These are phyloP conservation scores for Odontomyia ornata DNA, from an alignment of 2,888 invertebrate genomes.

Conservation along the genomic window DNA sequence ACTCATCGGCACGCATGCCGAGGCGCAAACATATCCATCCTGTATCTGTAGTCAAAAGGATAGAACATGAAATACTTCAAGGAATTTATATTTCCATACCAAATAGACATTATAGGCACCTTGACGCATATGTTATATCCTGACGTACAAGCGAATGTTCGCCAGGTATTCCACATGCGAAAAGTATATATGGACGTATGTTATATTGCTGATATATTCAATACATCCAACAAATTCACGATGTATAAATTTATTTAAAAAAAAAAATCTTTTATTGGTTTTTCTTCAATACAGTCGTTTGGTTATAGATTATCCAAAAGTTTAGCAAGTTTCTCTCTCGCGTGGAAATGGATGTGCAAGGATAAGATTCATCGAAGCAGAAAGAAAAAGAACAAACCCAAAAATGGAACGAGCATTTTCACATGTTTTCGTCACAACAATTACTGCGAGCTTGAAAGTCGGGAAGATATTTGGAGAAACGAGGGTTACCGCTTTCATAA, in stretches of 20 bases:
- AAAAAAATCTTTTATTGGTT: slow-evolving; percentile 8
- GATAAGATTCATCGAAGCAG: background rate
- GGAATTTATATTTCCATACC: background rate
- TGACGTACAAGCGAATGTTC: too few relatives aligned
- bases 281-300: background rate
- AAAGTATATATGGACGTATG: background rate
- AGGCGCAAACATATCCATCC: too few relatives aligned
- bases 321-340: too few relatives aligned
- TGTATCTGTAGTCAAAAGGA: too few relatives aligned
- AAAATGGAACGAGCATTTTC: background rate
- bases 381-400: background rate
- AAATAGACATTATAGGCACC: background rate
- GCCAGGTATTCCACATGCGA: background rate
- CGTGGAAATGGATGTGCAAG: background rate
- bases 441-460: background rate
- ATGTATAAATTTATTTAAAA: slow-evolving; percentile 8
- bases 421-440: background rate
- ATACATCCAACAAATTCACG: background rate
- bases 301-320: too few relatives aligned
- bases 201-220: background rate
- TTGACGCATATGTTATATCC: background rate
- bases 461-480: background rate
- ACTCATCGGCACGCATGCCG: too few relatives aligned
- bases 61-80: background rate
- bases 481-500: too few relatives aligned